Percentiles rank a stretch among this genome's conserved stretches.
phyloP scores from a whole-genome alignment of 2,113 vertebrate species.

The Ahaetulla prasina region DNA sequence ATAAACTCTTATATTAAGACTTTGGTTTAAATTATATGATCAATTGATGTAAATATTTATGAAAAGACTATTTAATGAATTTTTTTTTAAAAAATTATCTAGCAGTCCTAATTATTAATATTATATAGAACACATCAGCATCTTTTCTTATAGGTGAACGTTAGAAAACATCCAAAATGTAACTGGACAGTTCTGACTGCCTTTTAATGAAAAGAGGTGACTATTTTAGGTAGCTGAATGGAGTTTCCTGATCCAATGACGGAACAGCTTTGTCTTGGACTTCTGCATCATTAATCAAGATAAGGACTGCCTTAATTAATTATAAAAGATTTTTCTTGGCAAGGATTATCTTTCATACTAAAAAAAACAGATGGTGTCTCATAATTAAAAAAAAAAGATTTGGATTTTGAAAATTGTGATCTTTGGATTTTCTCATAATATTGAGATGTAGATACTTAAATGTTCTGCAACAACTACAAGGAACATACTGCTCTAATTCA shows the following conservation, averaged over 20 bases:
- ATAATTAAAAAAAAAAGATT: not conserved
- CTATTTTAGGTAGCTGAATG: not conserved
- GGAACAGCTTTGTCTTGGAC: not conserved
- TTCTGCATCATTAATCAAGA: not conserved
- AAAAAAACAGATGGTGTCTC: not conserved
- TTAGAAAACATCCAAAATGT: not conserved
- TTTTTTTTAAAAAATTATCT: not conserved
- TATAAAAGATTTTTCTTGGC: not conserved
- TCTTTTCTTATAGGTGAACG: not conserved
- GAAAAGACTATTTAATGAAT: not conserved
- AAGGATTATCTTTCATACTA: not conserved
- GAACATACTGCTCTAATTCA: not conserved
- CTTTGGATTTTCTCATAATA: not conserved
- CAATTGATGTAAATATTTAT: not conserved
- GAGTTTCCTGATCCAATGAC: not conserved
- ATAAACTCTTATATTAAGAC: not conserved
- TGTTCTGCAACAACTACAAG: not conserved
- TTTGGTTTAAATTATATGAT: not conserved
- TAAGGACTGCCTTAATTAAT: not conserved
- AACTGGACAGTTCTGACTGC: not conserved
- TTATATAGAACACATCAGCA: not conserved
- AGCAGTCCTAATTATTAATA: not conserved
- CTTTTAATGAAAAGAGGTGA: not conserved
- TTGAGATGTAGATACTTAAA: not conserved
- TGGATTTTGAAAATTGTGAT: not conserved